Conservation (phyloP, 2,113 vertebrate species). For the Alces alces region DNA sequence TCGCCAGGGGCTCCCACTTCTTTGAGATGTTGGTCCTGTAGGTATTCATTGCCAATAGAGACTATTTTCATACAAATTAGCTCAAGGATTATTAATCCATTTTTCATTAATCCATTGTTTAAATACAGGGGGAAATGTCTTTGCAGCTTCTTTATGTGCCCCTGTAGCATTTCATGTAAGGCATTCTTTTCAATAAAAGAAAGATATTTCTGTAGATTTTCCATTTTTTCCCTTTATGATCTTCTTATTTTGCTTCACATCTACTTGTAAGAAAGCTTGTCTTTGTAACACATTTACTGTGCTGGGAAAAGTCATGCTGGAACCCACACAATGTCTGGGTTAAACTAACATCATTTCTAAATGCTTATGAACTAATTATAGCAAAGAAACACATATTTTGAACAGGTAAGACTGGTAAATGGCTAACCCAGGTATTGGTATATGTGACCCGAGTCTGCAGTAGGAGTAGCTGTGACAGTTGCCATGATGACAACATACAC, state of each 20-base stretch:
- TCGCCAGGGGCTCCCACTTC: background rate
- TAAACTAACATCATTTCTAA: conserved; percentile 12
- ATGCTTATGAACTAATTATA: background rate
- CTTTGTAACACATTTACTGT: background rate
- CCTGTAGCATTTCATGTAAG: background rate
- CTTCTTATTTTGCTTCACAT: background rate
- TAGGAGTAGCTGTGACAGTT: background rate
- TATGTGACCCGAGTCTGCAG: background rate
- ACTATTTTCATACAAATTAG: background rate
- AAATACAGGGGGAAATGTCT: background rate
- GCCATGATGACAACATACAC: background rate
- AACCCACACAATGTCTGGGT: background rate
- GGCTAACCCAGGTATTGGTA: background rate
- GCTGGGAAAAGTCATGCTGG: background rate
- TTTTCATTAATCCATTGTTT: background rate
- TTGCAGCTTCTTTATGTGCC: background rate
- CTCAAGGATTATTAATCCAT: background rate
- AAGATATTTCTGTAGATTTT: background rate
- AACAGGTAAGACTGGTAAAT: background rate
- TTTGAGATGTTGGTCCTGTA: background rate
- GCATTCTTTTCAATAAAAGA: background rate
- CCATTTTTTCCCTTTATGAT: background rate
- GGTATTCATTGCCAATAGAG: background rate
- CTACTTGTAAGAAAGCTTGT: background rate
- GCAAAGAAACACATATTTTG: background rate